Percentiles rank a stretch among this genome's conserved stretches.
Evolutionary conservation across 2,888 invertebrate species (phyloP).

Genomic region (Mythimna vitellina): DNA sequence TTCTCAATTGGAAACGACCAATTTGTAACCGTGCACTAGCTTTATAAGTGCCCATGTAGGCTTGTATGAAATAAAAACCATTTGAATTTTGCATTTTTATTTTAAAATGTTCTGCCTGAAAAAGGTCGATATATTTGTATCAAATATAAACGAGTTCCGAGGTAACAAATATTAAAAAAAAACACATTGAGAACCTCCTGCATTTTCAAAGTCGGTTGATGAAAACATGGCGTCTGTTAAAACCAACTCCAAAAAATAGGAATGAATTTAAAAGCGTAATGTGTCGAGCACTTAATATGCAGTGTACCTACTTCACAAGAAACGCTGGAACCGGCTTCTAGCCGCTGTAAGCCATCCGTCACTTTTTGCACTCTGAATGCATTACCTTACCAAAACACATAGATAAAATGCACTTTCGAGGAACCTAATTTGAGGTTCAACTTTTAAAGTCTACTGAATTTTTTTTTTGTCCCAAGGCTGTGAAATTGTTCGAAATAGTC

Average conservation of each 20-base stretch:
- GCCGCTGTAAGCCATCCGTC: background rate
- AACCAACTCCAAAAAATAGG: background rate
- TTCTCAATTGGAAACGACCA: too few species aligned
- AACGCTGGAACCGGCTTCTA: background rate
- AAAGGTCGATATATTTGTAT: too few species aligned
- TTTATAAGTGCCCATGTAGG: too few species aligned
- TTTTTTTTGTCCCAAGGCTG: background rate
- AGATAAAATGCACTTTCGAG: background rate
- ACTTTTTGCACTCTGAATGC: constrained; percentile 17
- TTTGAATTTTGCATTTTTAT: too few species aligned
- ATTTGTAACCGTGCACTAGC: too few species aligned
- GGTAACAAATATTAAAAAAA: too few species aligned
- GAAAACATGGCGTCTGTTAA: background rate
- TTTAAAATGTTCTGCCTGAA: too few species aligned
- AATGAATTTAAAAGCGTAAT: constrained; percentile 2
- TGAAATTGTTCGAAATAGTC: too few species aligned
- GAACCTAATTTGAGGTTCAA: background rate
- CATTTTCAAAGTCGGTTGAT: too few species aligned
- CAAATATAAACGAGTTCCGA: too few species aligned
- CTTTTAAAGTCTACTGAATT: background rate
- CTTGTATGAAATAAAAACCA: too few species aligned
- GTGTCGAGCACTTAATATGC: constrained; percentile 5
- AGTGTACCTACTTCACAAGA: constrained; percentile 10
- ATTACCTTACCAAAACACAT: background rate
- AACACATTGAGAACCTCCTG: too few species aligned